These are phyloP conservation scores for Poeciliopsis retropinna DNA, from an alignment of 2,113 vertebrate genomes.

Conservation along the genomic window DNA sequence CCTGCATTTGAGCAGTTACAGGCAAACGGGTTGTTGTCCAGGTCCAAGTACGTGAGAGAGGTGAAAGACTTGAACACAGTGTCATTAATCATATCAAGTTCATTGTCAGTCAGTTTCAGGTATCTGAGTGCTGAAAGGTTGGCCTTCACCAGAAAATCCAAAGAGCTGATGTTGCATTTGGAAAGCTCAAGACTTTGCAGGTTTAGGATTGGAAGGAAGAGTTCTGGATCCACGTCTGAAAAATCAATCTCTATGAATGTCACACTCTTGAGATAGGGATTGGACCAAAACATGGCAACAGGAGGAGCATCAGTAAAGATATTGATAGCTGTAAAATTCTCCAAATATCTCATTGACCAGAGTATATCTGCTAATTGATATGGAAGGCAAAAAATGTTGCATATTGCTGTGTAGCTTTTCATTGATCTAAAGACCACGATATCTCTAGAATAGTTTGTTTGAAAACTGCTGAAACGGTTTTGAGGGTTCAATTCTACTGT, in stretches of 20 bases:
- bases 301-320: background rate
- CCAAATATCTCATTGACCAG: slow-evolving; percentile 11
- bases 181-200: slow-evolving; percentile 55
- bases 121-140: slow-evolving; percentile 48
- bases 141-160: slow-evolving; percentile 65
- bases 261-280: slow-evolving; percentile 36
- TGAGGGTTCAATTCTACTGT: background rate
- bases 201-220: slow-evolving; percentile 53
- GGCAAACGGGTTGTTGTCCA: slow-evolving; percentile 60
- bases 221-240: slow-evolving; percentile 16
- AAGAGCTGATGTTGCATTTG: slow-evolving; percentile 41
- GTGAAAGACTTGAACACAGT: slow-evolving; percentile 35
- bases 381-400: background rate
- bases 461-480: background rate
- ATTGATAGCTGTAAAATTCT: slow-evolving; percentile 16
- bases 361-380: background rate
- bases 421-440: background rate
- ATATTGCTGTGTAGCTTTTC: slow-evolving; percentile 2
- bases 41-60: slow-evolving; percentile 62
- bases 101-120: slow-evolving; percentile 51
- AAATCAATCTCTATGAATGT: background rate
- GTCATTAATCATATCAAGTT: slow-evolving; percentile 51
- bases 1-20: slow-evolving; percentile 67
- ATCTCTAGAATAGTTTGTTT: background rate
- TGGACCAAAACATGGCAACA: slow-evolving; percentile 1